A percentile compares a stretch with the other conserved stretches of the same genome.
Evolutionary conservation across 35 echinoderm and acorn worm species (phyloP).

Genomic region (Apostichopus parvimensis): DNA sequence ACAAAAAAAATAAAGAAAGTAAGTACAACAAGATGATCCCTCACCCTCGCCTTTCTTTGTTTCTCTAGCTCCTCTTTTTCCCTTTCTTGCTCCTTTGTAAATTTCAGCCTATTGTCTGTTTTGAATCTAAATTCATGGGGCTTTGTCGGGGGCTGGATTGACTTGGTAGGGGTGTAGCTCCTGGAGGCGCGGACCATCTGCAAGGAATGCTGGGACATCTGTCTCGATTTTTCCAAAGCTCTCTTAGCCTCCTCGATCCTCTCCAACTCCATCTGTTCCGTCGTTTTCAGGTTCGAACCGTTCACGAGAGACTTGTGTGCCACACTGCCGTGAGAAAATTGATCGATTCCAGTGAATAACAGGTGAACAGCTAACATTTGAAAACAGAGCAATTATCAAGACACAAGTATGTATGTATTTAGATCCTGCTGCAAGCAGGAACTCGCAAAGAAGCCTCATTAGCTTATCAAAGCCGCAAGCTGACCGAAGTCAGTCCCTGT

Average conservation of each 20-base stretch:
- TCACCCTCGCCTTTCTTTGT: constrained; percentile 15
- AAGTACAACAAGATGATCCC: background rate
- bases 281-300: constrained; percentile 39
- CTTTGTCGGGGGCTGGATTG: constrained; percentile 46
- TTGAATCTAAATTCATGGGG: constrained; percentile 80
- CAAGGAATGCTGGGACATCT: constrained; percentile 72
- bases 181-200: constrained; percentile 65
- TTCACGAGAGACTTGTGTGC: background rate
- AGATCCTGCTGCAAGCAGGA: too few relatives aligned
- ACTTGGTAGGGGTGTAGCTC: constrained; percentile 55
- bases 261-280: constrained; percentile 82
- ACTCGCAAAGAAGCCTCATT: too few relatives aligned
- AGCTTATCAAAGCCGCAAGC: too few relatives aligned
- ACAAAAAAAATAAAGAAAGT: too few relatives aligned
- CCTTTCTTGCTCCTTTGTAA: constrained; percentile 8
- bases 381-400: too few relatives aligned
- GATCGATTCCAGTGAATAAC: too few relatives aligned
- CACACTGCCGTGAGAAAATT: too few relatives aligned
- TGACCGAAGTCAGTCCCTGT: too few relatives aligned
- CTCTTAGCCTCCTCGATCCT: constrained; percentile 65
- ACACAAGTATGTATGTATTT: too few relatives aligned
- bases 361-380: too few relatives aligned
- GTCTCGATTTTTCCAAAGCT: constrained; percentile 53
- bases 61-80: constrained; percentile 11
- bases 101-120: constrained; percentile 73